Base-by-base conservation (phyloP, 1,140 invertebrate genomes). In the Phortica variegata region DNA sequence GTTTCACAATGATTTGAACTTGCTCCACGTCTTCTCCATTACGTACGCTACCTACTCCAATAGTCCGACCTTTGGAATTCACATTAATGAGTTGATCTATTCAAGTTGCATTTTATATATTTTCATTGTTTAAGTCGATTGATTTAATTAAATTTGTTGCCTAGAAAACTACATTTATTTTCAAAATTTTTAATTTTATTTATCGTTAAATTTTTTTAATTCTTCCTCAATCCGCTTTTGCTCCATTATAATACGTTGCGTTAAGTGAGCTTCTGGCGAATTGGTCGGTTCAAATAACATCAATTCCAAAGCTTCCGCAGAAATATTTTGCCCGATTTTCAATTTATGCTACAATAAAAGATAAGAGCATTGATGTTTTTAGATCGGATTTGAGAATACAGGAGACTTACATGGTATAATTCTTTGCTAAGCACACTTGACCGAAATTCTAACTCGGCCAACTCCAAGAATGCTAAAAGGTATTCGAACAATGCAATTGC, bases 401-500 rank as follows among this genome's bases (percentile, higher is more conserved):
- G n/a, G n/a, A n/a, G n/a, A 36, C 46, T 43, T 16, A 50, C 48
- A 29, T 13, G 4, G 31, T 50, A 50, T 12, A 34, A 4, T 6
- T 51, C 47, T 16, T 39, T 37, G 2, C 2, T 13, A n/a, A 51
- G 68, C 51, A 21, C 58, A 46, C 34, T 71, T 52, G 18, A 55
- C 47, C 40, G 26, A 46, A 68, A 73, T 41, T 71, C 56, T 10
- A 71, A 42, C 29, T 73, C 65, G 1, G 84, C 81, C 8, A 89
- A 66, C 49, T 85, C 81, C 12, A 84, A 77, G 40, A 84, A 77
- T 1, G 87, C 80, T 9, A 84, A 77, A 57, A 90, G 84, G 43
- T 90, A 78, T 77, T 91, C 87, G 44, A 89, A 90, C 33, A 89
- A 65, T 8, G 86, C 82, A 33, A 89, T 83, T 31, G 85, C 87